A percentile compares a stretch with the other conserved stretches of the same genome.
phyloP scores from a whole-genome alignment of 2,888 invertebrate species.

The Luperina testacea region DNA sequence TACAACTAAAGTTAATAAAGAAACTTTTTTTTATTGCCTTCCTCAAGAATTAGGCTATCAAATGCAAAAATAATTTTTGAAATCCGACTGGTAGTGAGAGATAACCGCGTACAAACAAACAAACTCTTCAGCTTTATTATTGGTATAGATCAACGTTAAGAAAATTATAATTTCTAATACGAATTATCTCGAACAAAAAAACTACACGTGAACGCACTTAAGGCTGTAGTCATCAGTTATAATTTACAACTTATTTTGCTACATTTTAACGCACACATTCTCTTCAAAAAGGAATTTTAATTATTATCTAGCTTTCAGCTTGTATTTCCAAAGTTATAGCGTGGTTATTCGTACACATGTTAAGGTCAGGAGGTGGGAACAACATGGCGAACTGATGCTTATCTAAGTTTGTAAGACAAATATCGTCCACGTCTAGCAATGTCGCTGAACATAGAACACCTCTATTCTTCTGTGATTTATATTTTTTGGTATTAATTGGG shows the following conservation, averaged over 20 bases:
- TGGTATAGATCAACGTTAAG: neutral
- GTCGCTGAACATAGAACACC: constrained; percentile 68
- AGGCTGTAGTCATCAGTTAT: neutral
- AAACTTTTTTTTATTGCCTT: too few relatives aligned
- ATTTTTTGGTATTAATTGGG: constrained; percentile 56
- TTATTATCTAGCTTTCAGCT: constrained; percentile 42
- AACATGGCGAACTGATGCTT: constrained; percentile 77
- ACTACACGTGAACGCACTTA: neutral
- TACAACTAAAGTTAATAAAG: too few relatives aligned
- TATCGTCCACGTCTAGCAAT: constrained; percentile 80
- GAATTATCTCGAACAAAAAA: constrained; percentile 8
- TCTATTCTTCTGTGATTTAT: constrained; percentile 61
- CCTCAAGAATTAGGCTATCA: too few relatives aligned
- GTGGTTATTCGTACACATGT: constrained; percentile 57
- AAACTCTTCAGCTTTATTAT: too few relatives aligned
- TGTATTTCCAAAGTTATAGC: constrained; percentile 54
- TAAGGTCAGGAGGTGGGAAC: constrained; percentile 74
- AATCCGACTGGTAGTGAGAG: too few relatives aligned
- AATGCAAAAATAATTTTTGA: too few relatives aligned
- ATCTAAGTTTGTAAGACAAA: constrained; percentile 86
- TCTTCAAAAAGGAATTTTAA: constrained; percentile 47
- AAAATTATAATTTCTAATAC: neutral
- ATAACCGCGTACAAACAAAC: too few relatives aligned
- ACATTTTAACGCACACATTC: constrained; percentile 5
- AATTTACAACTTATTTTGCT: constrained; percentile 21